These are phyloP conservation scores for Caranx melampygus DNA, from an alignment of 2,113 vertebrate species.

Conservation along the genomic window DNA sequence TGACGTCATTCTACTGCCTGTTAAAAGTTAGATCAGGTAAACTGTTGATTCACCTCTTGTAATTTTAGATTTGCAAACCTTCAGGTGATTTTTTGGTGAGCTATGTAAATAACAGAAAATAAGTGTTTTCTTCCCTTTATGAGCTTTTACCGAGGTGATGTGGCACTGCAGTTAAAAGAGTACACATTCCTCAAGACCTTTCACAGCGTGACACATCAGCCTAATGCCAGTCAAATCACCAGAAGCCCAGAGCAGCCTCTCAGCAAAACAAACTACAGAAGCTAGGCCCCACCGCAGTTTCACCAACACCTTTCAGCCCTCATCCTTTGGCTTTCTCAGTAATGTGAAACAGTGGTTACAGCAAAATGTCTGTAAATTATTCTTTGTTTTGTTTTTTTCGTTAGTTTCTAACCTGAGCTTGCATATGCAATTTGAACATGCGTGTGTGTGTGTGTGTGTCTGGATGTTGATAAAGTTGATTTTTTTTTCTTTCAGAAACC, in stretches of 20 bases:
- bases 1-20: background rate
- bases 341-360: background rate
- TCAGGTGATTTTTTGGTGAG: background rate
- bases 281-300: constrained; percentile 26
- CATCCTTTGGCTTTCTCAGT: constrained; percentile 17
- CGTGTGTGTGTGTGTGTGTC: background rate
- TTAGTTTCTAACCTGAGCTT: fast-evolving
- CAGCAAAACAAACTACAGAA: constrained; percentile 47
- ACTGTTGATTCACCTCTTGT: background rate
- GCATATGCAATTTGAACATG: background rate
- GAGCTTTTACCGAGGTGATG: background rate
- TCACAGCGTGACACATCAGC: constrained; percentile 30
- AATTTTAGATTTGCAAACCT: constrained; percentile 1
- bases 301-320: constrained; percentile 21
- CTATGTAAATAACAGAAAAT: background rate
- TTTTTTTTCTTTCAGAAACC: constrained; percentile 87
- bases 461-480: background rate
- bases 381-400: background rate
- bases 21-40: background rate
- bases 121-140: background rate
- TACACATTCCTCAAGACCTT: constrained; percentile 23
- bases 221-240: constrained; percentile 47
- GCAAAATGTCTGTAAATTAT: constrained; percentile 8
- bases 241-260: constrained; percentile 46
- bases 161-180: constrained; percentile 8